Base-by-base conservation (phyloP, 1,140 invertebrate genomes). In the Brachionus manjavacas region DNA sequence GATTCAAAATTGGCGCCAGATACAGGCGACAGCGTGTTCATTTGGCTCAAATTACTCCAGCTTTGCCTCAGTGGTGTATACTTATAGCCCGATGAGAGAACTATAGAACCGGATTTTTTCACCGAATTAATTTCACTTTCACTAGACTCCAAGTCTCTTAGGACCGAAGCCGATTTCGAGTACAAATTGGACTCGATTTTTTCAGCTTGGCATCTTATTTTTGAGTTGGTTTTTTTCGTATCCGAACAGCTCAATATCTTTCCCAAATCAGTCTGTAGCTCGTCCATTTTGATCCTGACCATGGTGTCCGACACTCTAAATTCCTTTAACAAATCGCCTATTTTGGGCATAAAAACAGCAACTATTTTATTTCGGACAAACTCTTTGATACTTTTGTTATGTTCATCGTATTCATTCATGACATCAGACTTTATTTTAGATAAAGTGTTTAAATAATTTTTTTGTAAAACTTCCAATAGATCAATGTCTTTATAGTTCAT, bases 31-130 rank as follows among this genome's bases (percentile, higher is more conserved):
- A 68, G 23, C n/a, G 79, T 68, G 39, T 68, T 60, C 64, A 68
- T 64, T 41, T 81, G 64, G 20, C 12, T 64, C 52, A 81, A 81
- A 81, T 60, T 81, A 11, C 52, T 81, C 79, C 79, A 81, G 16
- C 79, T 81, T 66, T 81, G 79, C 43, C 79, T 60, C 25, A 81
- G 35, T 35, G 79, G 79, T 9, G 79, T 81, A 14, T 81, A 81
- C 31, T 81, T 81, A 31, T 81, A 81, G 11, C 79, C 79, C 16
- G 52, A 60, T 43, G 79, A 81, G 14, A 68, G 35, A n/a, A 41
- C 60, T 9, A 76, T 76, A 25, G 72, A 76, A 16, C 72, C 72
- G 12, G 68, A 76, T 76, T 76, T 76, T 49, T 76, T 49, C 12
- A 49, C 52, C 14, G 16, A 11, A 16, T 68, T 68, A 41, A n/a